A percentile compares a stretch with the other conserved stretches of the same genome.
Evolutionary conservation across 2,113 vertebrate species (phyloP).

Genomic region (Girardinichthys multiradiatus): DNA sequence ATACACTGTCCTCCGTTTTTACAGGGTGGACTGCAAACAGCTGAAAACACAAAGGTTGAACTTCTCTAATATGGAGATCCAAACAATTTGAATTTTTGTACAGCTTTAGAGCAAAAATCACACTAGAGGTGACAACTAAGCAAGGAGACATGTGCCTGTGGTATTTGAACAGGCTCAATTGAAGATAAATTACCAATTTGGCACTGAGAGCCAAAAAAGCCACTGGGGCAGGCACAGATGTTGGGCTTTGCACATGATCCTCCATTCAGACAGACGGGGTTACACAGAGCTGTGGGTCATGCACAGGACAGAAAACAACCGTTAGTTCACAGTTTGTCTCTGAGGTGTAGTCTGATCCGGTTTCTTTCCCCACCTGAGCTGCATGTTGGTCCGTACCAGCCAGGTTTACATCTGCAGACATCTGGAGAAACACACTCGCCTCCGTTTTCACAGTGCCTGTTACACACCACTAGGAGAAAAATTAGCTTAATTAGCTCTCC

Average conservation of each 20-base stretch:
- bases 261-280: constrained; percentile 90
- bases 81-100: background rate
- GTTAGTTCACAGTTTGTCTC: background rate
- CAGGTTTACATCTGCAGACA: constrained; percentile 84
- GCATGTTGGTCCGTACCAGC: constrained; percentile 90
- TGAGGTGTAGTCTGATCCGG: background rate
- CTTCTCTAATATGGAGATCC: background rate
- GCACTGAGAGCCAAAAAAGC: constrained; percentile 91
- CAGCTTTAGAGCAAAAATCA: background rate
- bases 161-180: background rate
- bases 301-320: background rate
- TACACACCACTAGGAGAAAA: constrained; percentile 88
- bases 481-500: background rate
- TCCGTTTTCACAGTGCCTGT: constrained; percentile 92
- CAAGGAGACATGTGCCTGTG: background rate
- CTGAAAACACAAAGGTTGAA: constrained; percentile 63
- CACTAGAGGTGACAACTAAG: background rate
- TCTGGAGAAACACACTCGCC: constrained; percentile 87
- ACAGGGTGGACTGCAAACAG: constrained; percentile 90
- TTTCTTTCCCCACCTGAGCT: constrained; percentile 80
- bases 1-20: constrained; percentile 91
- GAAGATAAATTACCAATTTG: constrained; percentile 83
- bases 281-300: constrained; percentile 82
- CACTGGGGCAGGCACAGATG: constrained; percentile 85
- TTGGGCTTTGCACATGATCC: constrained; percentile 87